Base-by-base conservation (phyloP, 2,113 vertebrate genomes). In the Blennius ocellaris region DNA sequence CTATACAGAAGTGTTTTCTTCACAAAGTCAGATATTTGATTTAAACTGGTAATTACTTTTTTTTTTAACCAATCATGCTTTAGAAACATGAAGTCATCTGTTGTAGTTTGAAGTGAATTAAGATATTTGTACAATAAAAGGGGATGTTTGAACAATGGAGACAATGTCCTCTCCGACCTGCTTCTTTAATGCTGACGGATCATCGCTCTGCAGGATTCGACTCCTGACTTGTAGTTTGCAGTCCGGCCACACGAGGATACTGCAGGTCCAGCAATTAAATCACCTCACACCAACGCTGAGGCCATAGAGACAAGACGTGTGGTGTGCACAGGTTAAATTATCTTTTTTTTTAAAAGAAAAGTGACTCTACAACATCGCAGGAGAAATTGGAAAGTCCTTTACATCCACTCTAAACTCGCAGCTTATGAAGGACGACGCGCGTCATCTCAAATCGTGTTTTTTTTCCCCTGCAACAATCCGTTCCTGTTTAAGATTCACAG, bases 221-320 rank as follows among this genome's bases (percentile, higher is more conserved):
- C 52, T 11, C 11, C 17, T 9, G 11, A 72, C 69, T 54, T 89
- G 89, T 43, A 90, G 55, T 90, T 85, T 76, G 3, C 41, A 21
- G 8, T 61, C 9, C 40, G 76, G 47, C 89, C 90, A 85, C 80
- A 90, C 1, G 90, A 82, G 81, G 84, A 74, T 75, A 69, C 80
- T 82, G 47, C 60, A 85, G 74, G 74, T 67, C 63, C 69, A 80
- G 53, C 16, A 67, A 62, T 69, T 16, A 49, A 30, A 40, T 53
- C 15, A 8, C 37, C 8, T 80, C 39, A 47, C 39, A 51, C n/a
- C 47, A 8, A 21, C 45, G 9, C 16, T 49, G 10, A 65, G 54
- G n/a, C 0, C 44, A 50, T 64, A 8, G n/a, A 30, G 21, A 30
- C 21, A 4, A 30, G 21, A 30, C 21, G 21, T 52, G 11, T 64